Evolutionary conservation across 1,140 invertebrate genomes (phyloP), one percentile per base, ranked within the genome.

Genomic region (Teleogryllus occipitalis): DNA sequence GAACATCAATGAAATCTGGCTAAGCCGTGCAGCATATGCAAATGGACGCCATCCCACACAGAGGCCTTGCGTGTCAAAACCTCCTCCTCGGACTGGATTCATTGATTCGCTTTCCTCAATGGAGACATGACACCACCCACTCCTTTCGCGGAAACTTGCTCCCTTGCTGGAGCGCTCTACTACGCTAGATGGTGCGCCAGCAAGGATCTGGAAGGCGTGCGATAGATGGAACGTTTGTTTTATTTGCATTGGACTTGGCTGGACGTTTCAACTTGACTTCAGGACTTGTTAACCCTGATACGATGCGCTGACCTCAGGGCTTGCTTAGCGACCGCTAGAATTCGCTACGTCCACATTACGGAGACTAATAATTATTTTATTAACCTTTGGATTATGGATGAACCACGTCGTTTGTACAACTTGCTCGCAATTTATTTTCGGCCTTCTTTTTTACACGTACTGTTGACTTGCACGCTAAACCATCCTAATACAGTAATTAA

Each of bases 241-340:
- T 65, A 65, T 65, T 65, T 65, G 54, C 18, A 39, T 39, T 39
- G 27, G 54, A 14, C 54, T 65, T 65, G 10, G 54, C 54, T 10
- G 10, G 10, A 65, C 54, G 10, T 14, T 65, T 65, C 54, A 65
- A 18, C 54, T 65, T 10, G 54, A 65, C 54, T 65, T 10, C 10
- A 65, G 54, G 54, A 65, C 54, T 65, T 65, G 54, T 65, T 65
- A 65, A 65, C 54, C 54, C 54, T 65, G 54, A 65, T 65, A 65
- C 54, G 54, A 65, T 14, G 54, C 10, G 54, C 54, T 65, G 54
- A 65, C 54, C 54, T 18, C 54, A 14, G 10, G 54, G 54, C 10
- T 39, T 14, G 54, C 54, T 14, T 65, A 18, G 10, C 54, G 54
- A 65, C 10, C 54, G 10, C 18, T 10, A 65, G 54, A 65, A 65